Percentiles rank a stretch among this genome's conserved stretches.
These are phyloP conservation scores for Harpalus rubripes DNA, from an alignment of 2,888 invertebrate genomes.

Conservation along the genomic window DNA sequence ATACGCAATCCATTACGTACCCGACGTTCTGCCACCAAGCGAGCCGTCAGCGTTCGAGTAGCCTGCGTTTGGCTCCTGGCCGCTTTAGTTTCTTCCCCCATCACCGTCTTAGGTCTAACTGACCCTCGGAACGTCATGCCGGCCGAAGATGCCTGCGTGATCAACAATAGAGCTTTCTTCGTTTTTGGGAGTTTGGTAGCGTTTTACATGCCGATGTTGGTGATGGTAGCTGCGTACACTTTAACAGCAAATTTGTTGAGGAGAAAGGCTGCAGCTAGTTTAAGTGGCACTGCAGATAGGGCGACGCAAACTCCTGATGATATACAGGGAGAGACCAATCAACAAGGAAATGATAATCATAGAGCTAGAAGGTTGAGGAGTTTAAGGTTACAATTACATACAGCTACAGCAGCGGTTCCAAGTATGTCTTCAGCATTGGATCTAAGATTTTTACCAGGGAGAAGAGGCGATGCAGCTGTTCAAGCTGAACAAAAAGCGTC, in stretches of 20 bases:
- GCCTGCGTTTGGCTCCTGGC: slow-evolving; percentile 95
- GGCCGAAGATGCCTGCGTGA: slow-evolving; percentile 86
- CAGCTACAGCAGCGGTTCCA: slow-evolving; percentile 77
- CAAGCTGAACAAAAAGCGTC: slow-evolving; percentile 97
- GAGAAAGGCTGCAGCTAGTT: slow-evolving; percentile 59
- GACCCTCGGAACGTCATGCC: slow-evolving; percentile 91
- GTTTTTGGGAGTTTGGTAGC: slow-evolving; percentile 95
- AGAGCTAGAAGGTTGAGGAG: slow-evolving; percentile 78
- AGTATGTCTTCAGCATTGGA: slow-evolving; percentile 54
- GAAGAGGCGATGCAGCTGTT: slow-evolving; percentile 80
- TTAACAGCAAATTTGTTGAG: slow-evolving; percentile 83
- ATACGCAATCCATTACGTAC: slow-evolving; percentile 94
- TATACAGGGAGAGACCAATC: slow-evolving; percentile 83
- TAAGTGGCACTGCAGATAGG: slow-evolving; percentile 80
- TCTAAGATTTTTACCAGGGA: slow-evolving; percentile 52
- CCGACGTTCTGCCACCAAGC: slow-evolving; percentile 90
- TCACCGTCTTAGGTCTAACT: slow-evolving; percentile 89
- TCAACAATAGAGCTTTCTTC: slow-evolving; percentile 92
- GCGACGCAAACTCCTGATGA: slow-evolving; percentile 86
- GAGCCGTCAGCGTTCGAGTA: slow-evolving; percentile 92
- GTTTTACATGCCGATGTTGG: slow-evolving; percentile 96
- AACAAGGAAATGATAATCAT: not conserved
- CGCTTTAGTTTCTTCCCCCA: slow-evolving; percentile 92
- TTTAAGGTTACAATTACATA: slow-evolving; percentile 82
- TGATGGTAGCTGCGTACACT: slow-evolving; percentile 95